Evolutionary conservation across 2,888 invertebrate species (phyloP).

Genomic region (Hymenopus coronatus): DNA sequence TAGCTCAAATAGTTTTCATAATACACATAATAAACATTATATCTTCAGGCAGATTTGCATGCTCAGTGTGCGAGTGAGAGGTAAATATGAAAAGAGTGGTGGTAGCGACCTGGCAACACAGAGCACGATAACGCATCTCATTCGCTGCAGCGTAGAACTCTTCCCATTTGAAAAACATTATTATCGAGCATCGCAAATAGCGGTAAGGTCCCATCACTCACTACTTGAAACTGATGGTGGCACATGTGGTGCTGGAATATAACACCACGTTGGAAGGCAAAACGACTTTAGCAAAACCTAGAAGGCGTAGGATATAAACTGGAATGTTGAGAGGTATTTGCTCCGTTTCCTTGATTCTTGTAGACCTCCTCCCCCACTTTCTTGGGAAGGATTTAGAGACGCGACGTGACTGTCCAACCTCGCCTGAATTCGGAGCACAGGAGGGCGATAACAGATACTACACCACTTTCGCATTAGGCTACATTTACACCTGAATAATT

Average conservation of each 20-base stretch:
- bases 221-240: too few relatives aligned
- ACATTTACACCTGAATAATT: background rate
- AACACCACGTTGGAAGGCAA: background rate
- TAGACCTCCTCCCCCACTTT: background rate
- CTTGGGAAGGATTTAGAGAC: background rate
- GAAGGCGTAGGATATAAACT: background rate
- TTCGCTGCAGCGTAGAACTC: too few relatives aligned
- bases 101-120: too few relatives aligned
- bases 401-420: background rate
- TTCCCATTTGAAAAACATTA: too few relatives aligned
- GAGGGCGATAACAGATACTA: background rate
- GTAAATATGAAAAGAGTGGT: too few relatives aligned
- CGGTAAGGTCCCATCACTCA: too few relatives aligned
- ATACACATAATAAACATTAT: too few relatives aligned
- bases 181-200: too few relatives aligned
- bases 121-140: too few relatives aligned
- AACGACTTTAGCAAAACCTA: background rate
- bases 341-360: background rate
- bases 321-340: background rate
- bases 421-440: background rate
- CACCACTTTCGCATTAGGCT: background rate
- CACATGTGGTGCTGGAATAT: background rate
- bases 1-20: too few relatives aligned
- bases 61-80: too few relatives aligned
- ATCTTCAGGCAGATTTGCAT: too few relatives aligned